Base-by-base conservation (phyloP, 2,888 invertebrate genomes). In the Athalia circularis region DNA sequence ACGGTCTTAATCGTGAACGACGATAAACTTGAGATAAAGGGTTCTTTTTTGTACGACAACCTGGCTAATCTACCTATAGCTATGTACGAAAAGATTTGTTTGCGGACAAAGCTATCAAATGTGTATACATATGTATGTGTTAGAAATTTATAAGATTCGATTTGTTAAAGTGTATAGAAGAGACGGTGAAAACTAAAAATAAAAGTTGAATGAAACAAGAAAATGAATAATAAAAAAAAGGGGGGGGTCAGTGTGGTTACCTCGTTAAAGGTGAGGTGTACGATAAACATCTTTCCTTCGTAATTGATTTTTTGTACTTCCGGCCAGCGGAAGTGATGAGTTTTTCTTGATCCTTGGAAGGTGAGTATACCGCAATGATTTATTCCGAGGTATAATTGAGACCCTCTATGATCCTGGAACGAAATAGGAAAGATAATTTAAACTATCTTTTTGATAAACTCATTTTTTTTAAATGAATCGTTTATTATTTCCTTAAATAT, bases 261-360 rank as follows among this genome's bases (percentile, higher is more conserved):
- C 93, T 98, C 98, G 78, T 96, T 96, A 88, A 97, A 96, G 86
- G 96, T 96, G 80, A 98, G 93, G 91, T 98, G 98, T 77, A 98
- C 96, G 84, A 98, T 98, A 88, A 99, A 98, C 97, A 99, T 98
- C 91, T 98, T 96, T 43, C 98, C 98, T 89, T 98, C 98, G 88
- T 97, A 99, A 90, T 99, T 98, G 84, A 99, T 96, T 91, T 98
- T 98, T 87, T 97, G 96, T 74, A 99, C 96, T 90, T 98, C 98
- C 80, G 94, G 94, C 99, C 99, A 99, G 87, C 96, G 96, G 92
- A 98, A 98, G 90, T 98, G 97, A 89, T 98, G 96, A 4, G 97
- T 96, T 90, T 98, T 96, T 85, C 96, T 94, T 85, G 96, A 97
- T 65, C 97, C 97, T 91, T 98, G 97, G 91, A 98, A 98, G 74